These are phyloP conservation scores for Acipenser oxyrinchus DNA, from an alignment of 2,797 vertebrate species.

Conservation along the genomic window DNA sequence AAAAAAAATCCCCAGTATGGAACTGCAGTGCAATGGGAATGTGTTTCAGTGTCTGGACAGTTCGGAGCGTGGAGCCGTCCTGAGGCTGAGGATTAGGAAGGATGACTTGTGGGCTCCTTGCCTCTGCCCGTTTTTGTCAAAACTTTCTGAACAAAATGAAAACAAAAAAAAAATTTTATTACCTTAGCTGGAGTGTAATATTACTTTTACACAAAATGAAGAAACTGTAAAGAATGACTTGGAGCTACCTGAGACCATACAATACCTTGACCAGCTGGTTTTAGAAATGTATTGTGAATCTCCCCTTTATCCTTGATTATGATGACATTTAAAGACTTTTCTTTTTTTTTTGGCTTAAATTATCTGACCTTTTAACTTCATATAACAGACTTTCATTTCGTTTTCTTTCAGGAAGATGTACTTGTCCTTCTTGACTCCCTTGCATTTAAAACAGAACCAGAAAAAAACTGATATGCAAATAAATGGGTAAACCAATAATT, in stretches of 20 bases:
- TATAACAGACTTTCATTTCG: slow-evolving; percentile 60
- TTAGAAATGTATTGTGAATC: slow-evolving; percentile 80
- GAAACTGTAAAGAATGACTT: slow-evolving; percentile 65
- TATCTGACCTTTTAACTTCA: slow-evolving; percentile 79
- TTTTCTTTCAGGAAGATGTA: slow-evolving; percentile 42
- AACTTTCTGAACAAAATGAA: slow-evolving; percentile 59
- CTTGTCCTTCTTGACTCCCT: slow-evolving; percentile 53
- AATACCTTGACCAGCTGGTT: slow-evolving; percentile 81
- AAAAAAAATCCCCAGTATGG: slow-evolving; percentile 26
- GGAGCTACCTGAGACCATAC: slow-evolving; percentile 78
- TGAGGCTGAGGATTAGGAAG: slow-evolving; percentile 18
- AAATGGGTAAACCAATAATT: slow-evolving; percentile 81
- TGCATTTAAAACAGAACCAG: slow-evolving; percentile 66
- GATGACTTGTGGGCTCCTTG: slow-evolving; percentile 25
- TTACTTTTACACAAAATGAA: slow-evolving; percentile 91
- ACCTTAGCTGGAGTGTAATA: slow-evolving; percentile 79
- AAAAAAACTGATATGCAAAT: slow-evolving; percentile 79
- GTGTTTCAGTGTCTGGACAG: slow-evolving; percentile 15
- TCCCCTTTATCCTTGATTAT: slow-evolving; percentile 82
- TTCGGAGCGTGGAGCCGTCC: slow-evolving; percentile 30
- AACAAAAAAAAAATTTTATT: slow-evolving; percentile 84
- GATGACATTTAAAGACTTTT: slow-evolving; percentile 77
- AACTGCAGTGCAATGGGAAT: slow-evolving; percentile 26
- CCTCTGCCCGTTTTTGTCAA: slow-evolving; percentile 76
- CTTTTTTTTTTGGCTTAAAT: slow-evolving; percentile 54